Percentiles rank a stretch among this genome's conserved stretches.
These are phyloP conservation scores for Brachionus calyciflorus DNA, from an alignment of 1,140 invertebrate species.

Conservation along the genomic window DNA sequence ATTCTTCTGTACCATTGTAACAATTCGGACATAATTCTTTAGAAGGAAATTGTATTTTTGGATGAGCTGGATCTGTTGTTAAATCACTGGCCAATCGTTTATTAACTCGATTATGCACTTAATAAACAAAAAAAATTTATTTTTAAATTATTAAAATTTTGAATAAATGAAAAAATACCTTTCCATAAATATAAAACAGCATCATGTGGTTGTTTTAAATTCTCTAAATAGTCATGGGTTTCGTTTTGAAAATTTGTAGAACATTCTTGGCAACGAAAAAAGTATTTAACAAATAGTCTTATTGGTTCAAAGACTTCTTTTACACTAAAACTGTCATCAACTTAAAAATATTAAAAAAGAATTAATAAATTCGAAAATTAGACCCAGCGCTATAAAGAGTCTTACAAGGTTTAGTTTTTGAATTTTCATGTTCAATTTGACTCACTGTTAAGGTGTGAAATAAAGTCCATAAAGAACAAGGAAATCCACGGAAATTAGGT, in stretches of 20 bases:
- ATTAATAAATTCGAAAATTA: too few relatives aligned
- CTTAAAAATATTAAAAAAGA: neutral
- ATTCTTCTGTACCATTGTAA: constrained; percentile 52
- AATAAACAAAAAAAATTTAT: neutral
- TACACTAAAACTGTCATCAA: constrained; percentile 59
- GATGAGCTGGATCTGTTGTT: constrained; percentile 83
- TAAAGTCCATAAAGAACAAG: constrained; percentile 49
- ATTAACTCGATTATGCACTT: constrained; percentile 68
- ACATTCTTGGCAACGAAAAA: constrained; percentile 90
- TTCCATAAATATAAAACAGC: constrained; percentile 88
- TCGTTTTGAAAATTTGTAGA: constrained; percentile 73
- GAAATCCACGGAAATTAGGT: constrained; percentile 48
- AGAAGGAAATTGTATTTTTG: constrained; percentile 85
- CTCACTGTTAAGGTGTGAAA: constrained; percentile 48
- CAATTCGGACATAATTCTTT: constrained; percentile 70
- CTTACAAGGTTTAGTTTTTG: neutral
- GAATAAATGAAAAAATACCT: constrained; percentile 75
- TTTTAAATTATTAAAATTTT: neutral
- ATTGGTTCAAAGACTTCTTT: constrained; percentile 74
- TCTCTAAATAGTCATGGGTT: constrained; percentile 68
- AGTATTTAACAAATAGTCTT: constrained; percentile 81
- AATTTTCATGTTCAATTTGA: neutral
- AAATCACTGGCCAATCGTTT: constrained; percentile 75
- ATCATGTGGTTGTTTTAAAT: constrained; percentile 70
- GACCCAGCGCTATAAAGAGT: neutral